Percentiles rank a stretch among this genome's conserved stretches.
Conservation (phyloP, 2,888 invertebrate species). For the Branchipolynoe longqiensis region DNA sequence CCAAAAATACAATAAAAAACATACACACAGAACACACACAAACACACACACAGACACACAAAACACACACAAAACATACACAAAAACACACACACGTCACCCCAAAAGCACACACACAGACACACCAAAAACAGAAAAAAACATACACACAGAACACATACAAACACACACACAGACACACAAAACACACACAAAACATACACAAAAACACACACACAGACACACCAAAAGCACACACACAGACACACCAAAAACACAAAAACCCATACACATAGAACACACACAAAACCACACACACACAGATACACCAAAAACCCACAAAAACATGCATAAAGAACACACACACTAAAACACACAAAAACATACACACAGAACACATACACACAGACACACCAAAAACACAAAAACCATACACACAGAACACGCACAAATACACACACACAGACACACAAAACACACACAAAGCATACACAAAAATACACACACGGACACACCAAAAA, state of each 20-base stretch:
- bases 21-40: not conserved
- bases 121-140: not conserved
- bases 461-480: not conserved
- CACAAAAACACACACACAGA: not conserved
- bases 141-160: not conserved
- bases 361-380: not conserved
- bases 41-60: not conserved
- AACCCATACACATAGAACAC: not conserved
- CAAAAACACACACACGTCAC: not conserved
- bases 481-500: not conserved
- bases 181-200: not conserved
- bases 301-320: not conserved
- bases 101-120: no score
- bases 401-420: not conserved
- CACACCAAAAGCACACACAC: not conserved
- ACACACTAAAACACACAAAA: no score
- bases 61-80: not conserved
- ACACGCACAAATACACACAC: not conserved
- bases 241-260: not conserved
- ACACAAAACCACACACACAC: not conserved
- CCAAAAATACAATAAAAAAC: no score
- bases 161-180: not conserved
- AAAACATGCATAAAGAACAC: not conserved
- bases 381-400: not conserved
- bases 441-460: not conserved